Percentiles rank a stretch among this genome's conserved stretches.
phyloP scores from a whole-genome alignment of 2,888 invertebrate genomes.

The Ischnus inquisitorius region DNA sequence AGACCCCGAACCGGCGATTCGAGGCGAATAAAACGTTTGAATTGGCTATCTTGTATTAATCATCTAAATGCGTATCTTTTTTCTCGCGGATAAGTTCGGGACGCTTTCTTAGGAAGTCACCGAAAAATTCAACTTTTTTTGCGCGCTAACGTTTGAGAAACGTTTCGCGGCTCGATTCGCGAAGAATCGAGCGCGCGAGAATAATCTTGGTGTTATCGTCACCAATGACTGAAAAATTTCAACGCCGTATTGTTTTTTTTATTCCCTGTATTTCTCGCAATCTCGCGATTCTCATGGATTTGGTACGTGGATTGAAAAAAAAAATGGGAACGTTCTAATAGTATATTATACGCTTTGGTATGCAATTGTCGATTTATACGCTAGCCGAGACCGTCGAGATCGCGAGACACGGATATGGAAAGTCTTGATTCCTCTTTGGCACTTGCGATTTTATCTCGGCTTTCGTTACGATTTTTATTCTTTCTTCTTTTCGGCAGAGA shows the following conservation, averaged over 20 bases:
- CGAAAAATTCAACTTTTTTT: no score
- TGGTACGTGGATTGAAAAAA: slow-evolving; percentile 58
- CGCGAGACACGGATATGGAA: slow-evolving; percentile 48
- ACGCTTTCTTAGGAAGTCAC: background rate
- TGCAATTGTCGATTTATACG: slow-evolving; percentile 57
- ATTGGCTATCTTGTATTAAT: background rate
- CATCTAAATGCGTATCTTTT: slow-evolving; percentile 9
- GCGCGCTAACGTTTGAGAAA: no score
- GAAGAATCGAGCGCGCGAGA: background rate
- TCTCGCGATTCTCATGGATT: slow-evolving; percentile 60
- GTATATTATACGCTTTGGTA: slow-evolving; percentile 64
- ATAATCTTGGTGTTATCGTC: background rate
- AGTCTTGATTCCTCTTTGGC: slow-evolving; percentile 62
- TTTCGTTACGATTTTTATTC: slow-evolving; percentile 17
- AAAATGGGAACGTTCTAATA: slow-evolving; percentile 48
- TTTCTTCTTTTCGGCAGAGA: background rate
- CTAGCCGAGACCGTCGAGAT: slow-evolving; percentile 54
- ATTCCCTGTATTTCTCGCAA: slow-evolving; percentile 31
- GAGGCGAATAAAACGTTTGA: slow-evolving; percentile 4
- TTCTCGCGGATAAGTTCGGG: background rate
- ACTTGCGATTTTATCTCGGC: slow-evolving; percentile 46
- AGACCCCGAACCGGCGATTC: background rate
- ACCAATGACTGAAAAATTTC: background rate
- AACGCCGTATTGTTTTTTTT: slow-evolving; percentile 17
- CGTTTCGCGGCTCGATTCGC: no score